phyloP scores from a whole-genome alignment of 1,140 invertebrate genomes.

The Dreissena polymorpha region DNA sequence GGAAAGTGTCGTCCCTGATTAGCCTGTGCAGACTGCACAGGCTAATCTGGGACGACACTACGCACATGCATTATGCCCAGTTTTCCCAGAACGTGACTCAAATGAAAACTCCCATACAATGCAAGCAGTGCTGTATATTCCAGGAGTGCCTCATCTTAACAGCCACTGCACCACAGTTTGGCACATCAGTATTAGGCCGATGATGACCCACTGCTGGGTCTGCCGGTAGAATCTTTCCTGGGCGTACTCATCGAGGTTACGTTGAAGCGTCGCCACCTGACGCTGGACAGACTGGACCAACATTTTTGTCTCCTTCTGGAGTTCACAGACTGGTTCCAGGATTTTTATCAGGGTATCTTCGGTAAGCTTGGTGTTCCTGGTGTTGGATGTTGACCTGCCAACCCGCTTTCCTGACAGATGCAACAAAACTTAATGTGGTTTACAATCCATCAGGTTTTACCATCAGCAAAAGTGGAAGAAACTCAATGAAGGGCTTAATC shows the following conservation, averaged over 20 bases:
- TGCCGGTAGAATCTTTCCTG: constrained; percentile 12
- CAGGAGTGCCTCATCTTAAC: constrained; percentile 55
- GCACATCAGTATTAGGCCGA: constrained; percentile 68
- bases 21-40: too few species aligned
- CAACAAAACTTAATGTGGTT: too few species aligned
- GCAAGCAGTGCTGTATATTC: too few species aligned
- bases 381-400: constrained; percentile 50
- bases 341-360: constrained; percentile 60
- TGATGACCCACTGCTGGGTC: constrained; percentile 64
- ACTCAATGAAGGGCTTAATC: too few species aligned
- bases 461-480: too few species aligned
- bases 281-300: constrained; percentile 61
- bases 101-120: too few species aligned
- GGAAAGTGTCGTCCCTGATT: too few species aligned
- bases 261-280: constrained; percentile 53
- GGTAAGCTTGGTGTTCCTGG: constrained; percentile 49
- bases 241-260: constrained; percentile 28
- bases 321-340: constrained; percentile 65
- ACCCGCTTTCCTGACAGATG: constrained; percentile 57
- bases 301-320: constrained; percentile 66
- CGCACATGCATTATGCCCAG: too few species aligned
- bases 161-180: constrained; percentile 73
- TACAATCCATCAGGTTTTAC: too few species aligned
- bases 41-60: too few species aligned
- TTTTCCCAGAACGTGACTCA: too few species aligned